Conservation (phyloP, 2,888 invertebrate genomes). For the Drosophila dives region DNA sequence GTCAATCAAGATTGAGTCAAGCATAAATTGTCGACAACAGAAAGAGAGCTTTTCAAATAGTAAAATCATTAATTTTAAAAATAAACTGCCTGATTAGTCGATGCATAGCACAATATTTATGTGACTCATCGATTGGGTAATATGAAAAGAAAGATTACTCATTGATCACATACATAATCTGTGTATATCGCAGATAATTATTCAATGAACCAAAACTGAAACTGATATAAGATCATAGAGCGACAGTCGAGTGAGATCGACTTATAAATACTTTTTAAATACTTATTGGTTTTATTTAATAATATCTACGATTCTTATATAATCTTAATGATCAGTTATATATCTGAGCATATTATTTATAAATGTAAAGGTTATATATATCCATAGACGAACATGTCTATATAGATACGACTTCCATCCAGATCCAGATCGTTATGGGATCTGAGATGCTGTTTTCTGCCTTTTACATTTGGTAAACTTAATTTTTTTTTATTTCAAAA, state of each 20-base stretch:
- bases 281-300: neutral
- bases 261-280: neutral
- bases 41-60: constrained; percentile 7
- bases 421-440: neutral
- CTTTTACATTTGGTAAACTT: neutral
- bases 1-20: neutral
- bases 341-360: too few species aligned
- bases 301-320: neutral
- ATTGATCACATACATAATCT: neutral
- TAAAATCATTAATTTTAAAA: constrained; percentile 43
- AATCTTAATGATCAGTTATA: neutral
- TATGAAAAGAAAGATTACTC: neutral
- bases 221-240: neutral
- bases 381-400: too few species aligned
- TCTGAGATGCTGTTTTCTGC: neutral
- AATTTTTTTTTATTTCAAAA: neutral
- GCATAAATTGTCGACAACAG: neutral
- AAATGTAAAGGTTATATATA: too few species aligned
- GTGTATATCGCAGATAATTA: neutral
- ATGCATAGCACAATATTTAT: constrained; percentile 10
- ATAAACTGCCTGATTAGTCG: constrained; percentile 44
- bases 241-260: neutral
- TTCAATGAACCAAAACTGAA: neutral
- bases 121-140: constrained; percentile 26
- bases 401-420: neutral